phyloP scores from a whole-genome alignment of 2,113 vertebrate species.

The Tinamus guttatus region DNA sequence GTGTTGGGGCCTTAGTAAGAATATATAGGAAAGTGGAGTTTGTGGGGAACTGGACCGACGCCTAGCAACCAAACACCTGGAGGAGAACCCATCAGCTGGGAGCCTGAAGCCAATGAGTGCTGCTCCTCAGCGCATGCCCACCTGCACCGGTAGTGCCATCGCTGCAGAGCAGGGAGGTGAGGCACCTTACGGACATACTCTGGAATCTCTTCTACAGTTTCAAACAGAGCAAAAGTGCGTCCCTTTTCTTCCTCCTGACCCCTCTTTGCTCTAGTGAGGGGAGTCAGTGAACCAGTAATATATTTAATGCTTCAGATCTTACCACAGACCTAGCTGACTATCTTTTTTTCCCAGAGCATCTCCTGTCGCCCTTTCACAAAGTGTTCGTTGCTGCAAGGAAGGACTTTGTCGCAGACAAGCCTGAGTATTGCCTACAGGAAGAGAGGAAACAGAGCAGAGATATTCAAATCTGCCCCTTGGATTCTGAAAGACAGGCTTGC shows the following conservation, averaged over 20 bases:
- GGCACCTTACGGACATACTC: not conserved
- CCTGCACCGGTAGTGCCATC: too few species aligned
- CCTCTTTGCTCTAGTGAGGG: not conserved
- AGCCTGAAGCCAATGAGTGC: too few species aligned
- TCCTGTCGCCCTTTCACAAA: not conserved
- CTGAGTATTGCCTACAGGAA: not conserved
- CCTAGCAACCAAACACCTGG: too few species aligned
- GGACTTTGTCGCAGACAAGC: not conserved
- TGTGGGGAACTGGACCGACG: too few species aligned
- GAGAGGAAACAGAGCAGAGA: not conserved
- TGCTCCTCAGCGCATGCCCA: too few species aligned
- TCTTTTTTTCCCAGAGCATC: not conserved
- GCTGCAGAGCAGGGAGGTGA: rapidly evolving
- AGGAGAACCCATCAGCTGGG: too few species aligned
- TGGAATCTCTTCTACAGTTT: not conserved
- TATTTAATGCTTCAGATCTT: not conserved
- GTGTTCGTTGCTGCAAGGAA: not conserved
- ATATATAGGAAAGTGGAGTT: too few species aligned
- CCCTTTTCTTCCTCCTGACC: not conserved
- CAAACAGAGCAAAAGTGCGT: not conserved
- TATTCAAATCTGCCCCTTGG: not conserved
- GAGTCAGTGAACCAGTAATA: not conserved
- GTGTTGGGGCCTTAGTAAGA: too few species aligned
- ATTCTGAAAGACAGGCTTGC: not conserved
- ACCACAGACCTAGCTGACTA: not conserved